Evolutionary conservation across 2,888 invertebrate species (phyloP), one percentile per base, ranked within the genome.

Genomic region (Dorcus hopei): DNA sequence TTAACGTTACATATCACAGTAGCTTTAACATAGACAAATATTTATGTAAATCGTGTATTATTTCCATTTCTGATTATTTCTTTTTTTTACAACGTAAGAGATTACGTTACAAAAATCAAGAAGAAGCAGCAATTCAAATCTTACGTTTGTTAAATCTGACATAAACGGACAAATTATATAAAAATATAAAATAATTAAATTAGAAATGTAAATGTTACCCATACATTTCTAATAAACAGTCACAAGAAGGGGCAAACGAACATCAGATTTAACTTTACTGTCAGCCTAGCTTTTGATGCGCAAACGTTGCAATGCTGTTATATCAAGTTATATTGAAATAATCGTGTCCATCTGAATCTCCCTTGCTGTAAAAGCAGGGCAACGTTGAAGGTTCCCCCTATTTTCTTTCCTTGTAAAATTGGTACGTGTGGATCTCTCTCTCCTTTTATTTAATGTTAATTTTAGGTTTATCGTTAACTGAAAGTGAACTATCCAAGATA

Each of bases 201-300:
- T 60, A 60, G 57, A 45, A 53, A 56, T 53, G 42, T 40, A 14
- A 57, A n/a, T 23, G 60, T 57, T 60, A 60, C 60, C 60, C 60
- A 14, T 40, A 42, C 49, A 48, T 57, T 57, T 60, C 60, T 60
- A 60, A 53, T 38, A 19, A 14, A 23, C 38, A 16, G 40, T 41
- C 42, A 49, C 42, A 23, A 57, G 16, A 38, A 9, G 9, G 9
- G 26, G 6, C 26, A 33, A 33, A 7, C 1, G 26, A 33, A 33
- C 26, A 33, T 33, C 26, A 33, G 3, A 33, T 33, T 33, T 33
- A 33, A 33, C 26, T 33, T 33, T 33, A 33, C 26, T 33, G 26
- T 33, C 26, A 33, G 26, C 26, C 26, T 33, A 4, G 0, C 26
- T 33, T 33, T 33, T 33, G 26, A 33, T 33, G 26, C 26, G 26